Evolutionary conservation across 2,888 invertebrate species (phyloP).

Genomic region (Synanthedon vespiformis): DNA sequence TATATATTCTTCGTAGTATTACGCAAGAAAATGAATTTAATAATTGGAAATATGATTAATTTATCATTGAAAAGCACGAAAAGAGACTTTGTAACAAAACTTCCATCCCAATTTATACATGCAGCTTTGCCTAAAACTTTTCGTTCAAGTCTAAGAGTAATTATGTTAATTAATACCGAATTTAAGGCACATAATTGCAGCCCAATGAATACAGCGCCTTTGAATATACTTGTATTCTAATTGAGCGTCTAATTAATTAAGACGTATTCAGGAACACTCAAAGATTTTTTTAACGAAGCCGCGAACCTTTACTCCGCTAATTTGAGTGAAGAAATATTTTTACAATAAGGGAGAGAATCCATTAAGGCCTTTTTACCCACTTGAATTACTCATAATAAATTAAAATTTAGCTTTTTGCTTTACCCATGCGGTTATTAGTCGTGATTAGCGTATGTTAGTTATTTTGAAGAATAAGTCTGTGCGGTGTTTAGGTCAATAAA

Average conservation of each 20-base stretch:
- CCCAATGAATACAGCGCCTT: not conserved
- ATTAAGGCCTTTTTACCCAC: no score
- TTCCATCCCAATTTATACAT: not conserved
- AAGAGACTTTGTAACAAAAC: not conserved
- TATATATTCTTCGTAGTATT: no score
- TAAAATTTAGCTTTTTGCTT: no score
- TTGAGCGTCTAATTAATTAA: slow-evolving; percentile 10
- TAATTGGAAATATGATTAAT: no score
- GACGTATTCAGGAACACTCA: slow-evolving; percentile 8
- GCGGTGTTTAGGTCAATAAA: no score
- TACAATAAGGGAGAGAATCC: not conserved
- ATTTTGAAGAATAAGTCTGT: no score
- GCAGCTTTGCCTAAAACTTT: not conserved
- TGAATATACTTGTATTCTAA: not conserved
- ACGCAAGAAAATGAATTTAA: no score
- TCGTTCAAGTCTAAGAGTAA: not conserved
- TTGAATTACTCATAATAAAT: no score
- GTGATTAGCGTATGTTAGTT: no score
- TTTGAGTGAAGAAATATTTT: not conserved
- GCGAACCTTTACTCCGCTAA: not conserved
- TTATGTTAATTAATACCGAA: not conserved
- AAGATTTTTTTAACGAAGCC: slow-evolving; percentile 2
- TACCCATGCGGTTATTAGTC: no score
- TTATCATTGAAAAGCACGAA: not conserved
- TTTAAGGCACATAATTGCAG: not conserved